These are phyloP conservation scores for Cistogaster globosa DNA, from an alignment of 2,888 invertebrate genomes.

Conservation along the genomic window DNA sequence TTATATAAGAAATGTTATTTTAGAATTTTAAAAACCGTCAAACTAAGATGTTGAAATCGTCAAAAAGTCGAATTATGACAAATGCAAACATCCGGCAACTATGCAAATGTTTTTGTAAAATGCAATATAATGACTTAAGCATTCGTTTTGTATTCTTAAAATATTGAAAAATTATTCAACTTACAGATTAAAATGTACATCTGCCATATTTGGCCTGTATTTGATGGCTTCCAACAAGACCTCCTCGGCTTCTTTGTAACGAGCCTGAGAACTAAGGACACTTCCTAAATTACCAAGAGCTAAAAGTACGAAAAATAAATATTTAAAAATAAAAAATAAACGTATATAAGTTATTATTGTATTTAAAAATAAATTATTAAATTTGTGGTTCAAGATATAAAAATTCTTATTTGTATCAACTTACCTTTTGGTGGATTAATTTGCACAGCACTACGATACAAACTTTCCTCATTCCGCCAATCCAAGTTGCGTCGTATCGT, in stretches of 20 bases:
- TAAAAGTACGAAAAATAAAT: constrained; percentile 82
- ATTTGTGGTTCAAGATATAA: not conserved
- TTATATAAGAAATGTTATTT: too few species aligned
- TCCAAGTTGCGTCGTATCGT: constrained; percentile 93
- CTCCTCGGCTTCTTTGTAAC: constrained; percentile 93
- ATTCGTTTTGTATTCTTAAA: not conserved
- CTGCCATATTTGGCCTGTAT: constrained; percentile 98
- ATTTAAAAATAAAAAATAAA: not conserved
- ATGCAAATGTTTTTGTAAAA: too few species aligned
- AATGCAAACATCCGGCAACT: too few species aligned
- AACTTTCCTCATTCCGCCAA: constrained; percentile 96
- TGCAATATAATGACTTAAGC: too few species aligned
- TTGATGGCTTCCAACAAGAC: constrained; percentile 95
- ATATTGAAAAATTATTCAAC: constrained; percentile 82
- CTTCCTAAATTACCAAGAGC: constrained; percentile 98
- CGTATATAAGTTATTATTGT: too few species aligned
- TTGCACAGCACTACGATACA: constrained; percentile 94
- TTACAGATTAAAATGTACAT: constrained; percentile 99
- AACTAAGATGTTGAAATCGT: too few species aligned
- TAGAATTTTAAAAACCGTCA: too few species aligned
- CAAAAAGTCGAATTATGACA: too few species aligned
- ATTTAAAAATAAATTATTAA: not conserved
- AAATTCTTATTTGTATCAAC: constrained; percentile 28
- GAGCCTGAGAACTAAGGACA: constrained; percentile 94
- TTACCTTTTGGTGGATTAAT: constrained; percentile 99